Conservation (phyloP, 2,113 vertebrate species). For the Gila orcuttii region DNA sequence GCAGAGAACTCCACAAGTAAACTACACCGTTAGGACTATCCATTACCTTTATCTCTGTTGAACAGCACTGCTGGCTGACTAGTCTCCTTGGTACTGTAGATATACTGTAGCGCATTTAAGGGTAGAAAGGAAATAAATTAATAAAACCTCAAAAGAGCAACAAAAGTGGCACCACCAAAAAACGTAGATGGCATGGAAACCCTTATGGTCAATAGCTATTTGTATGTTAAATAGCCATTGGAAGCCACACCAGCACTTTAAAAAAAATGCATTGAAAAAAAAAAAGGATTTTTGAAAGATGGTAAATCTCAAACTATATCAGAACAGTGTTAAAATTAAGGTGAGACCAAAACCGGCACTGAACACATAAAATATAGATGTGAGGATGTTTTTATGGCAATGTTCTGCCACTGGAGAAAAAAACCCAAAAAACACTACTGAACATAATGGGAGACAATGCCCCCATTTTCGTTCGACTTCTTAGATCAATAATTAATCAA, state of each 20-base stretch:
- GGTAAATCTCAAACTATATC: slow-evolving; percentile 8
- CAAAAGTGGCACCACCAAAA: background rate
- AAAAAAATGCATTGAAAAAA: background rate
- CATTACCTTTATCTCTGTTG: slow-evolving; percentile 4
- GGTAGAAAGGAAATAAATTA: background rate
- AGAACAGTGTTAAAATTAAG: slow-evolving; percentile 15
- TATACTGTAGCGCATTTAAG: background rate
- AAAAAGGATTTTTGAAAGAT: background rate
- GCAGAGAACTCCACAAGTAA: background rate
- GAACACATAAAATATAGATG: background rate
- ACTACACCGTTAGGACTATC: background rate
- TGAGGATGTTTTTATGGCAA: background rate
- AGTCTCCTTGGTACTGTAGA: background rate
- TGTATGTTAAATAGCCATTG: background rate
- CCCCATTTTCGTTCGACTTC: slow-evolving; percentile 52
- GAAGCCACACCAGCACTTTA: background rate
- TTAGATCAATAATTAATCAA: slow-evolving; percentile 72
- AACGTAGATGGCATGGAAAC: background rate
- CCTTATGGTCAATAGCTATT: background rate
- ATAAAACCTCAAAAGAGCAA: slow-evolving; percentile 17
- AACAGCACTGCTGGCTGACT: slow-evolving; percentile 18
- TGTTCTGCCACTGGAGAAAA: background rate
- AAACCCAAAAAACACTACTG: background rate
- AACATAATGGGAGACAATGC: slow-evolving; percentile 35
- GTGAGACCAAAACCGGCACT: slow-evolving; percentile 1